Base-by-base conservation (phyloP, 37 sponge, comb jelly and placozoan genomes). In the Crambe crambe region DNA sequence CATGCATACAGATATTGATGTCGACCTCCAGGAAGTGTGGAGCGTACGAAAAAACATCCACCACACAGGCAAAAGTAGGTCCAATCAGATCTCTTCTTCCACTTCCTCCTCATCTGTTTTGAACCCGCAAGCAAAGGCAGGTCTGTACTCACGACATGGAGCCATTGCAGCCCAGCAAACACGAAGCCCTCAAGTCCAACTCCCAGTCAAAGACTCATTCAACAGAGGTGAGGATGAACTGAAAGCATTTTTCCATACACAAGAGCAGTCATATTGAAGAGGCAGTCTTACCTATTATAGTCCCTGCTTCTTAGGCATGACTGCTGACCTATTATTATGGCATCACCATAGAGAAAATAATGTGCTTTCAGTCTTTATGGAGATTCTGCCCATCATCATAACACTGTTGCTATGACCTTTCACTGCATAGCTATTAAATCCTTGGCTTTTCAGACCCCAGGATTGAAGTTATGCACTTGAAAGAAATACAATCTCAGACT, bases 11-110 rank as follows among this genome's bases (percentile, higher is more conserved):
- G 85, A 72, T 23, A 76, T 81, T 77, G 85, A 90, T 32, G 73
- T 82, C 21, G 79, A 83, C 20, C 68, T 90, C 20, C 85, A 90
- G 47, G 90, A 85, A n/a, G 90, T 85, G 41, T 90, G 90, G 90
- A 90, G 90, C 60, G 85, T 90, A 2, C 61, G 78, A 21, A 90
- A 81, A 66, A 90, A 90, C 73, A 80, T 90, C 56, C 74, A 75
- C 32, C 76, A 79, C 67, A 34, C 26, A 4, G 76, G 74, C 18
- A 29, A 40, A 23, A 23, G 3, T 17, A 43, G 42, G 3, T 25
- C 73, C 18, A 72, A 15, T 8, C 2, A 21, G 2, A 36, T 15
- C 40, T 2, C 40, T 3, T n/a, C 30, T 25, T 26, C 57, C n/a
- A 27, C 1, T 3, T 2, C 40, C 27, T 58, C 62, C 41, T 59